These are phyloP conservation scores for Chaetorhynchus papuensis DNA, from an alignment of 2,113 vertebrate genomes.

Conservation along the genomic window DNA sequence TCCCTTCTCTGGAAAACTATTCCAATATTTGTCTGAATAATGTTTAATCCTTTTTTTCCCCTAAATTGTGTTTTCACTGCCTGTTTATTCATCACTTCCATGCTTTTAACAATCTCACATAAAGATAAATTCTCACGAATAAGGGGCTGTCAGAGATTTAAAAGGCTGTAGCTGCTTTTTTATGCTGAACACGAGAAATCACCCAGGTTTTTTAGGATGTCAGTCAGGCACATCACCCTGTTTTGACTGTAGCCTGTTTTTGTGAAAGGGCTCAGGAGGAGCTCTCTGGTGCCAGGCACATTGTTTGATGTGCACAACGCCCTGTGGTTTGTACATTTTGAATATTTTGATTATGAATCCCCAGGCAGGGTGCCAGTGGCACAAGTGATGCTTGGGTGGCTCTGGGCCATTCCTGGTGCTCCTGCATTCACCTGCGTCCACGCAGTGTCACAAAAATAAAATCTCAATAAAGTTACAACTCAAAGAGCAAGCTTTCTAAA, in stretches of 20 bases:
- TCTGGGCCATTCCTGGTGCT: neutral
- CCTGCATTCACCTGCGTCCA: neutral
- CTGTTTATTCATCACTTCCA: neutral
- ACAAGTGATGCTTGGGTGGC: neutral
- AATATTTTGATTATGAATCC: neutral
- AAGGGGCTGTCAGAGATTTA: neutral
- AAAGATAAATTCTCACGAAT: neutral
- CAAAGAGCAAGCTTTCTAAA: neutral
- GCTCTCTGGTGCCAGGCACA: neutral
- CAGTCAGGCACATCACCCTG: neutral
- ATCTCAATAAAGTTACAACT: neutral
- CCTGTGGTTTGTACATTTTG: neutral
- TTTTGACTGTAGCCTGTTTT: neutral
- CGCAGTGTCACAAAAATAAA: neutral
- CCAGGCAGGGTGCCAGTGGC: neutral
- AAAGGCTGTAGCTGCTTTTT: neutral
- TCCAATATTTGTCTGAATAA: neutral
- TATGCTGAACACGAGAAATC: neutral
- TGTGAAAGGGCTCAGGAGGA: neutral
- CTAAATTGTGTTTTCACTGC: neutral
- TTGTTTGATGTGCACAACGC: slow-evolving; percentile 6
- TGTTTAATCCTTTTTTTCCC: neutral
- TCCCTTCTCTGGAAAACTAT: neutral
- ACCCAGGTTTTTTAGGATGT: neutral
- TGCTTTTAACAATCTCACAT: neutral